Evolutionary conservation across 2,888 invertebrate genomes (phyloP).

Genomic region (Tetropium fuscum): DNA sequence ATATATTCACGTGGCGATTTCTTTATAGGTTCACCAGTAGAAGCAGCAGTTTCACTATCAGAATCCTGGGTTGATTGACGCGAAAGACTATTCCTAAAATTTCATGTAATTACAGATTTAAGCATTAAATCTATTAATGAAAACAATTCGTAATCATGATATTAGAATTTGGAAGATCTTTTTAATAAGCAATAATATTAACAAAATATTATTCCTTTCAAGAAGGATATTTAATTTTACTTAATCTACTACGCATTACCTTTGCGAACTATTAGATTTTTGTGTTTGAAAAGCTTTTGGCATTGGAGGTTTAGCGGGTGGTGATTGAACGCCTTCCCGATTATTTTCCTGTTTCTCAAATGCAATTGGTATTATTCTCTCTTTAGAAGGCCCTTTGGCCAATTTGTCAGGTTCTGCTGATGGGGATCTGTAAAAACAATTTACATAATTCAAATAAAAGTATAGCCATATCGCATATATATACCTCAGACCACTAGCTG

Average conservation of each 20-base stretch:
- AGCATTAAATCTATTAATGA: no score
- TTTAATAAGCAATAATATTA: no score
- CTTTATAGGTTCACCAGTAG: constrained; percentile 80
- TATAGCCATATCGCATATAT: background rate
- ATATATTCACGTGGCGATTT: constrained; percentile 92
- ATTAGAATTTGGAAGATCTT: no score
- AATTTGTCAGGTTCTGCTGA: constrained; percentile 64
- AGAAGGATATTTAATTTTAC: background rate
- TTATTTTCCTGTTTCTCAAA: constrained; percentile 63
- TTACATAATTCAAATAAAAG: constrained; percentile 23
- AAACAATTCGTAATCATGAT: no score
- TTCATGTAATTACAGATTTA: no score
- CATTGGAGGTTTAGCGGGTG: constrained; percentile 65
- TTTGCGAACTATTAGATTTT: constrained; percentile 64
- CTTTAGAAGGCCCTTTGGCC: constrained; percentile 65
- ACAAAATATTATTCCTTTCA: background rate
- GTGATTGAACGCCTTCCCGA: constrained; percentile 56
- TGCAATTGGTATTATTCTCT: constrained; percentile 77
- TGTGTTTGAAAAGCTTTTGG: constrained; percentile 66
- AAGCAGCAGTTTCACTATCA: constrained; percentile 74
- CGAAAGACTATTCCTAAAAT: constrained; percentile 65
- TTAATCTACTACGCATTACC: constrained; percentile 52
- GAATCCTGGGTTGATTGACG: constrained; percentile 78
- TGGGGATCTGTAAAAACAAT: constrained; percentile 47
- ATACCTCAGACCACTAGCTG: constrained; percentile 52